These are phyloP conservation scores for Cryptotermes secundus DNA, from an alignment of 1,140 invertebrate species.

Conservation along the genomic window DNA sequence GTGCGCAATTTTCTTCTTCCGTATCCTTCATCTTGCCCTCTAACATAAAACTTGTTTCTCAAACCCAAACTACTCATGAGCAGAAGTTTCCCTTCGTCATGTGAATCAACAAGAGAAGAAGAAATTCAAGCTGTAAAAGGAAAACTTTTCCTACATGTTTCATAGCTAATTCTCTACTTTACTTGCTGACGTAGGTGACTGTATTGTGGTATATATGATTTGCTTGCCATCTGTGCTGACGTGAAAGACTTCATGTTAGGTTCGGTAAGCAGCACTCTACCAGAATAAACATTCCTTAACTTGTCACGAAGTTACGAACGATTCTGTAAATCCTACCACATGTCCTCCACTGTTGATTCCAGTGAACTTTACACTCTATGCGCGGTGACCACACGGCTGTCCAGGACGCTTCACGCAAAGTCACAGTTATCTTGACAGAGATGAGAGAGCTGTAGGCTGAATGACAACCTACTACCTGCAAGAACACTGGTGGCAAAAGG, in stretches of 20 bases:
- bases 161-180: not conserved
- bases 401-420: too few relatives aligned
- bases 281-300: not conserved
- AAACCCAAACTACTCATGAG: not conserved
- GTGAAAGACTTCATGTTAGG: not conserved
- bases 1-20: not conserved
- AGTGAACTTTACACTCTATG: too few relatives aligned
- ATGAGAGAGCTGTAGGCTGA: too few relatives aligned
- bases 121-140: not conserved
- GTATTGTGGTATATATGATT: too few relatives aligned
- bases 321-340: too few relatives aligned
- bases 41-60: not conserved
- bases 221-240: not conserved
- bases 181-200: too few relatives aligned
- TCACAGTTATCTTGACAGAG: too few relatives aligned
- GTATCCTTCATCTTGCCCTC: not conserved
- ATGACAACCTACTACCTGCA: too few relatives aligned
- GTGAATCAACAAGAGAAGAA: slow-evolving; percentile 7
- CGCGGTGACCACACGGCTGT: not conserved
- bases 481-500: too few relatives aligned
- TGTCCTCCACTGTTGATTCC: too few relatives aligned
- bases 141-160: not conserved
- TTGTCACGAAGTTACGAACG: not conserved
- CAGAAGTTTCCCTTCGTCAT: slow-evolving; percentile 15
- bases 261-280: not conserved